phyloP scores from a whole-genome alignment of 37 sponge, comb jelly and placozoan species.

The Oopsacas minuta region DNA sequence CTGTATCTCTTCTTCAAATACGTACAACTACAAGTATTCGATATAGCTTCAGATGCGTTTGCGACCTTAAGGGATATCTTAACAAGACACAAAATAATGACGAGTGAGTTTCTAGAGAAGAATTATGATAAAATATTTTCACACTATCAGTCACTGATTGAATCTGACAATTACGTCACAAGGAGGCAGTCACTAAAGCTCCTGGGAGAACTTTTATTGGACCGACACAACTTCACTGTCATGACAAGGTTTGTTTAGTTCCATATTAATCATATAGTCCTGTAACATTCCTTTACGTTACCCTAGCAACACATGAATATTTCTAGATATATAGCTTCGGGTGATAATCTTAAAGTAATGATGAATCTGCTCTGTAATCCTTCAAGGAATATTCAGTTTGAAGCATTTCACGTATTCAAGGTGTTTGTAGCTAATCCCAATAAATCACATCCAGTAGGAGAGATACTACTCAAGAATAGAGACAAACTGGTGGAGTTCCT shows the following conservation, averaged over 20 bases:
- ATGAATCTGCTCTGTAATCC: conserved; percentile 83
- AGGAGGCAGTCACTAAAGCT: conserved; percentile 93
- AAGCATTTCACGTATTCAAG: conserved; percentile 99
- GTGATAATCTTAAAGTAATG: conserved; percentile 96
- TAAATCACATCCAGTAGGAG: conserved; percentile 80
- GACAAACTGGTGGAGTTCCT: conserved; percentile 88
- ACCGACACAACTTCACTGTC: conserved; percentile 90
- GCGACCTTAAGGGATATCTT: conserved; percentile 70
- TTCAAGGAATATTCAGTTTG: conserved; percentile 90
- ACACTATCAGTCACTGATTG: conserved; percentile 63
- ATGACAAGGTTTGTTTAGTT: conserved; percentile 53
- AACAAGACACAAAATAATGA: conserved; percentile 79
- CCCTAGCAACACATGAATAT: no score
- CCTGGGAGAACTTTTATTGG: conserved; percentile 88
- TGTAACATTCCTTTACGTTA: no score
- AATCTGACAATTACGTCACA: conserved; percentile 97
- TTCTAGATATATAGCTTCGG: conserved; percentile 67
- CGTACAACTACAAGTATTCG: conserved; percentile 92
- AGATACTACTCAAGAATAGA: conserved; percentile 84
- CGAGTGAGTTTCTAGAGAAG: conserved; percentile 79
- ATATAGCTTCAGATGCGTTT: conserved; percentile 95
- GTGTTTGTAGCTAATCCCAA: conserved; percentile 98
- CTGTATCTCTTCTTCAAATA: conserved; percentile 75
- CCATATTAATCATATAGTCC: neutral
- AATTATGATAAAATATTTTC: conserved; percentile 86